These are phyloP conservation scores for Agrotis segetum DNA, from an alignment of 2,888 invertebrate genomes.

Conservation along the genomic window DNA sequence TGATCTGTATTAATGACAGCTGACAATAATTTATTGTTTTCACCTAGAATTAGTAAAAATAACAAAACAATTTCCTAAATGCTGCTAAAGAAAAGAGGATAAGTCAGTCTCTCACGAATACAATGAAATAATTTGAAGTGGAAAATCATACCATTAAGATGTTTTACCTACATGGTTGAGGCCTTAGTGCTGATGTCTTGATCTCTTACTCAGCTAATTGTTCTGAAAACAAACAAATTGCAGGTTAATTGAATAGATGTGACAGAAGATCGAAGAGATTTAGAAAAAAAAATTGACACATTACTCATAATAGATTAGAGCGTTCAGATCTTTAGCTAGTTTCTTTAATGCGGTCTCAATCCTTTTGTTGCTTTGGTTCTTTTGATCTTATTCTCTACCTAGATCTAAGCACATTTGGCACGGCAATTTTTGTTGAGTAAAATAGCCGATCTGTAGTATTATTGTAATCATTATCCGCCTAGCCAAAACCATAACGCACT, in stretches of 20 bases:
- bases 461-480: too few relatives aligned
- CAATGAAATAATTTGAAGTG: conserved; percentile 81
- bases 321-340: neutral
- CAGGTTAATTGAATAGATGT: neutral
- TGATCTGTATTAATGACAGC: conserved; percentile 69
- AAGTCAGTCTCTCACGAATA: conserved; percentile 89
- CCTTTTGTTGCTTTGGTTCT: too few relatives aligned
- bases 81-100: conserved; percentile 86
- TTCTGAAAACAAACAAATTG: conserved; percentile 73
- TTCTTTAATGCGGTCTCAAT: too few relatives aligned
- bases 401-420: too few relatives aligned
- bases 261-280: too few relatives aligned
- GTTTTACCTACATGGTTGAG: conserved; percentile 76
- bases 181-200: conserved; percentile 57
- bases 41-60: conserved; percentile 77
- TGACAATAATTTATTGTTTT: conserved; percentile 73
- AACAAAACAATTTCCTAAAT: conserved; percentile 87
- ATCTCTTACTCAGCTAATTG: conserved; percentile 79
- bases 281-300: too few relatives aligned
- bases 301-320: neutral
- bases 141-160: conserved; percentile 83
- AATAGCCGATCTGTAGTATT: too few relatives aligned
- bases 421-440: too few relatives aligned
- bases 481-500: too few relatives aligned
- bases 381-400: too few relatives aligned